phyloP scores from a whole-genome alignment of 2,797 vertebrate species.

The Sebastes matsubarae region DNA sequence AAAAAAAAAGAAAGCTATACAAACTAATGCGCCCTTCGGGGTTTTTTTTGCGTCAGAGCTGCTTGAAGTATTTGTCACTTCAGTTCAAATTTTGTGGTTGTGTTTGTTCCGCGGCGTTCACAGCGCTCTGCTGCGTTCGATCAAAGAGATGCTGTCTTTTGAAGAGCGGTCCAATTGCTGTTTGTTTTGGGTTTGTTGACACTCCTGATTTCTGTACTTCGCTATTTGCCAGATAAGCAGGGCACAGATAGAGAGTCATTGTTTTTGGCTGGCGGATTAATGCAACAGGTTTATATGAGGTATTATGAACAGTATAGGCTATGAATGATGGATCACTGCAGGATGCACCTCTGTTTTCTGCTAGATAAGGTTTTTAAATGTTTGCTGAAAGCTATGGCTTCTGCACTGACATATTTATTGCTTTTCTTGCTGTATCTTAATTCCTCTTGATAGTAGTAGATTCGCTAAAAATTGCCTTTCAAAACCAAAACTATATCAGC shows the following conservation, averaged over 20 bases:
- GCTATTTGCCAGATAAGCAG: conserved; percentile 62
- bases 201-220: conserved; percentile 54
- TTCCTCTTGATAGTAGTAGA: background rate
- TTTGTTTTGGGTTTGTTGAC: conserved; percentile 60
- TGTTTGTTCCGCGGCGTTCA: conserved; percentile 57
- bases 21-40: conserved; percentile 24
- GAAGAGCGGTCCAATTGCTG: conserved; percentile 51
- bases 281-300: conserved; percentile 60
- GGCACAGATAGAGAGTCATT: conserved; percentile 31
- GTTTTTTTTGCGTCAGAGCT: conserved; percentile 37
- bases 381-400: conserved; percentile 21
- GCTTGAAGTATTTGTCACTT: conserved; percentile 65
- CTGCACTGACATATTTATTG: background rate
- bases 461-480: conserved; percentile 17
- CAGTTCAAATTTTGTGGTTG: conserved; percentile 43
- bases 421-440: conserved; percentile 15
- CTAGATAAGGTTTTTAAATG: conserved; percentile 47
- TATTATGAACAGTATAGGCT: conserved; percentile 32
- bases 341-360: conserved; percentile 50
- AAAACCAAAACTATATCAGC: conserved; percentile 11
- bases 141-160: conserved; percentile 69
- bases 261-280: conserved; percentile 55
- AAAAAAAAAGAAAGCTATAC: conserved; percentile 19
- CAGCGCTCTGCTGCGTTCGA: conserved; percentile 56
- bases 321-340: conserved; percentile 52